Conservation (phyloP, 23 tunicate species). For the Ciona savignyi region DNA sequence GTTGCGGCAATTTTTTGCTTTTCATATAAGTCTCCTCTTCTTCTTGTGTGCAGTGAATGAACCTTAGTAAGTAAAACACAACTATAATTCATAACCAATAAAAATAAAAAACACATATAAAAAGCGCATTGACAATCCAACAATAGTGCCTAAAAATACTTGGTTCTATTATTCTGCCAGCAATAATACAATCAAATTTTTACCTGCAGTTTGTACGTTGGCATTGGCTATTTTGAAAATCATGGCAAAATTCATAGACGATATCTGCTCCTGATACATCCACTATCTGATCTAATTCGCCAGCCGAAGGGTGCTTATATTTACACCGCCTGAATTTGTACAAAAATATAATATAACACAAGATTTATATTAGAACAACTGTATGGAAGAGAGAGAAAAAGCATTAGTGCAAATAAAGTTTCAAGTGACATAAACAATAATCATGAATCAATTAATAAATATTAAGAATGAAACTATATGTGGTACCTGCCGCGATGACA, state of each 20-base stretch:
- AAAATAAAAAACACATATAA: no score
- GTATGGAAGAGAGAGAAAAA: no score
- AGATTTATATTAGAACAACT: no score
- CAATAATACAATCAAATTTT: background rate
- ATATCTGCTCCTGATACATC: slow-evolving; percentile 40
- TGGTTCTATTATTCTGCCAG: background rate
- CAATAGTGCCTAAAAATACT: background rate
- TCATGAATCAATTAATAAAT: no score
- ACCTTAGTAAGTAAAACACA: no score
- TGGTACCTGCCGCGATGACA: slow-evolving; percentile 73
- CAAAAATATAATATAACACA: no score
- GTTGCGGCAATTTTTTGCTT: slow-evolving; percentile 48
- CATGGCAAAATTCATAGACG: slow-evolving; percentile 97
- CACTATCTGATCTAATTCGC: slow-evolving; percentile 71
- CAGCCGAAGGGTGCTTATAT: slow-evolving; percentile 78
- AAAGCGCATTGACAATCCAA: background rate
- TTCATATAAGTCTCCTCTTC: slow-evolving; percentile 52
- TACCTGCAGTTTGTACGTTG: slow-evolving; percentile 91
- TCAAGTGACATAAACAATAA: no score
- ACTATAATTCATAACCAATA: no score
- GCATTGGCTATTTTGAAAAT: slow-evolving; percentile 92
- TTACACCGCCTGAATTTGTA: slow-evolving; percentile 61
- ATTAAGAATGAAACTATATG: background rate
- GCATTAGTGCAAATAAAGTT: no score
- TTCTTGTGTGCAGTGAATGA: slow-evolving; percentile 82